Evolutionary conservation across 2,797 vertebrate genomes (phyloP).

Genomic region (Cynodonichthys magdalenae): DNA sequence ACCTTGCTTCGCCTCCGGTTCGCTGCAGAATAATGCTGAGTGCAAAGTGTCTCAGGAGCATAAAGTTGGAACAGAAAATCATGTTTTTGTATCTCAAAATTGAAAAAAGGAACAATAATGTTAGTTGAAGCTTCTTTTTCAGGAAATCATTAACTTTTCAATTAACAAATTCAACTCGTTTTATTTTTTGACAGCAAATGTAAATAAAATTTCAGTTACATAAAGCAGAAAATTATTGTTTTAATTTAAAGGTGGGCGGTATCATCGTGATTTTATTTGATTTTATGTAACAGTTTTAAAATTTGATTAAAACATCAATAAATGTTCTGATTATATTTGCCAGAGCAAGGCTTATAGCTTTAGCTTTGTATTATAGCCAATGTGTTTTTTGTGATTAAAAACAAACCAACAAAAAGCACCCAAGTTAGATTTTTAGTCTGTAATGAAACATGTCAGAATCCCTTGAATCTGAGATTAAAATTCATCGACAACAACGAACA

Average conservation of each 20-base stretch:
- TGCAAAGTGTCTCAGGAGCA: neutral
- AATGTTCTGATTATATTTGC: too few species aligned
- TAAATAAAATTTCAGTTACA: neutral
- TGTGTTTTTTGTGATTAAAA: neutral
- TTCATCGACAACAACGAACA: neutral
- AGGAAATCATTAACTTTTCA: too few species aligned
- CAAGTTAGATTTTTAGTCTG: neutral
- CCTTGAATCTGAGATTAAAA: neutral
- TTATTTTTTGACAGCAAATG: too few species aligned
- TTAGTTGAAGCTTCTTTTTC: too few species aligned
- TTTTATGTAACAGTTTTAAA: neutral
- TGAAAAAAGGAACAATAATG: neutral
- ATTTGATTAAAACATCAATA: too few species aligned
- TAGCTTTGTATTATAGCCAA: neutral
- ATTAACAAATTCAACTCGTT: too few species aligned
- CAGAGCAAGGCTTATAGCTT: neutral
- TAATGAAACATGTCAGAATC: slow-evolving; percentile 5
- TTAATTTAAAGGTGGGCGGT: too few species aligned
- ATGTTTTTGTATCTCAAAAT: neutral
- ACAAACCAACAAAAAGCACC: neutral
- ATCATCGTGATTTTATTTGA: too few species aligned
- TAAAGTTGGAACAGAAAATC: neutral
- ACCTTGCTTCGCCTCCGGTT: neutral
- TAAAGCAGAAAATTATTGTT: neutral
- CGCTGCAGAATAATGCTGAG: neutral